Percentiles rank a stretch among this genome's conserved stretches.
Conservation (phyloP, 2,888 invertebrate genomes). For the Gerris lacustris region DNA sequence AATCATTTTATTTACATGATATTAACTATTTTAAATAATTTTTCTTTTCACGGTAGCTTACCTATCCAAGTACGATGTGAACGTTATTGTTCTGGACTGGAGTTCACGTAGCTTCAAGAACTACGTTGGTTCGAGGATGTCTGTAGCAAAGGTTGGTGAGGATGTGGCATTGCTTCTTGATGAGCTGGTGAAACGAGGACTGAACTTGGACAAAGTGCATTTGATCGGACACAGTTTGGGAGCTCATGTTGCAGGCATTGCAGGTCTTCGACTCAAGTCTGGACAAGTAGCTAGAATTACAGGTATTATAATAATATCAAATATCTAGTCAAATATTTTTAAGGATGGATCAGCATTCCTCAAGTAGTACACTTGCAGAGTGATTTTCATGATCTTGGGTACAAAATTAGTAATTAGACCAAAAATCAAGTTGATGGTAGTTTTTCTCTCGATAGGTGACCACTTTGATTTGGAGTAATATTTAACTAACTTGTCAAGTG, state of each 20-base stretch:
- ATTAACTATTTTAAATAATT: no score
- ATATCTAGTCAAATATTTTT: not conserved
- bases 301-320: constrained; percentile 18
- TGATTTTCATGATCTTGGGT: no score
- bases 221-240: constrained; percentile 29
- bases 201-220: constrained; percentile 28
- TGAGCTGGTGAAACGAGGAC: not conserved
- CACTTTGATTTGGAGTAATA: no score
- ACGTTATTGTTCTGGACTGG: not conserved
- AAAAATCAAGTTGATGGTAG: no score
- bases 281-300: constrained; percentile 26
- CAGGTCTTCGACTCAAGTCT: constrained; percentile 34
- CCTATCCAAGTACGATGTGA: not conserved
- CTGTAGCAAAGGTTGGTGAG: not conserved
- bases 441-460: no score
- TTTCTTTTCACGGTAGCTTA: not conserved
- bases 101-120: not conserved
- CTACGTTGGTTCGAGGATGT: not conserved
- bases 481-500: no score
- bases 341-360: not conserved
- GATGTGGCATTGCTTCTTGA: not conserved
- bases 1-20: no score
- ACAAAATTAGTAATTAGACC: no score
- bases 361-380: not conserved
- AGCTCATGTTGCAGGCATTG: constrained; percentile 27